Evolutionary conservation across 2,113 vertebrate species (phyloP), one percentile per base, ranked within the genome.

Genomic region (Hippocampus guttulatus): DNA sequence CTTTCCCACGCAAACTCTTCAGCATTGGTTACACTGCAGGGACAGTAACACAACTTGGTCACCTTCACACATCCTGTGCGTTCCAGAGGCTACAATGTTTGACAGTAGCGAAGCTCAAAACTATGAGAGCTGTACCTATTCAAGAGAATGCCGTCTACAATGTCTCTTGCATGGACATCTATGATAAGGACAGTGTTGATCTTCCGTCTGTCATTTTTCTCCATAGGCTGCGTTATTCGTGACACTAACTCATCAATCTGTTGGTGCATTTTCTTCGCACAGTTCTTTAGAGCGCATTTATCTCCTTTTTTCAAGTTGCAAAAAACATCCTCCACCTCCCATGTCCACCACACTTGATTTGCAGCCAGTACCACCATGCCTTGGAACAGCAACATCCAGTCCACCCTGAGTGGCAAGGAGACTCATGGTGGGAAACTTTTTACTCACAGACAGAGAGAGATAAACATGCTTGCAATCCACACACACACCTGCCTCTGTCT

Each of bases 341-440:
- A 99, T 4, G 97, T 99, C 97, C 97, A 99, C 97, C 97, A 99
- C 74, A 98, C 94, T 87, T 99, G 96, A 80, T 91, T 95, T 51
- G 92, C 93, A n/a, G 95, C 96, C 82, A 99, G 90, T 75, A 98
- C 96, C 85, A 96, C 92, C 97, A 98, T 98, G 40, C 96, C 96
- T 77, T 98, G 96, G 85, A 94, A 98, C 55, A 93, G 88, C 71
- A 98, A 79, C 95, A 99, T 99, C 97, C 97, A 99, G 52, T 98
- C 95, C 49, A 98, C 92, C 72, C 97, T 98, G 79, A 60, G 16
- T 57, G 11, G 73, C 51, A 79, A 15, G 8, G 16, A 69, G 1
- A 63, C 18, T 60, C 33, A 40, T 3, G 21, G 51, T 45, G 27
- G 30, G 16, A 57, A n/a, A 23, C 27, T 57, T 49, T 15, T 5